Base-by-base conservation (phyloP, 1,140 invertebrate species). In the Drosophila sproati region DNA sequence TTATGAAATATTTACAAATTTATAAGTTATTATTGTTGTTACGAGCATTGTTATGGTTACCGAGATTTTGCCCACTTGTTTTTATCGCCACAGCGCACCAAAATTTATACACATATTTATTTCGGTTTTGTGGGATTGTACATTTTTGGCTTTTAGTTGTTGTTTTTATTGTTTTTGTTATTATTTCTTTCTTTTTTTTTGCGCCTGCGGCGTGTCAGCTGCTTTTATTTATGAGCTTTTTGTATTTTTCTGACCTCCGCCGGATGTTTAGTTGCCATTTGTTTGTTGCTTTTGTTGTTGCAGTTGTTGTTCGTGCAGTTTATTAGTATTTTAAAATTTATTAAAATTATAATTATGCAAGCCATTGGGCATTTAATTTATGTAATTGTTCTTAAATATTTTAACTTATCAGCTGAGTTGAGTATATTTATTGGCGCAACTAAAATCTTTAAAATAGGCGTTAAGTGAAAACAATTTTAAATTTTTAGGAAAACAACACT, bases 1-100 rank as follows among this genome's bases (percentile, higher is more conserved):
- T 88, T 87, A 77, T 87, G 77, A 87, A 87, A 87, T 87, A 87
- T 87, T 88, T 87, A 83, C 82, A 87, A 82, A 87, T 88, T 87
- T 80, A 80, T 88, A 78, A 83, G 68, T 77, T 75, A 85, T 85
- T 85, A 85, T 81, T 78, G 66, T 28, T 55, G 59, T 59, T 61
- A 20, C 35, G n/a, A 2, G 20, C 12, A 43, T 69, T 51, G 55
- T 32, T 54, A 2, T 63, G 34, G 20, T 55, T 51, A 51, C 78
- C 59, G 47, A 73, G 66, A 78, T 63, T 76, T 69, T 50, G 10
- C 60, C 56, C 64, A 72, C 54, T 60, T 56, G 50, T 64, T 64
- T 73, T 78, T 77, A 82, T 83, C 81, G 82, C 62, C 20, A 55
- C 34, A 32, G 34, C 4, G 29, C 63, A 52, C 20, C 28, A 32